Percentiles rank a stretch among this genome's conserved stretches.
phyloP scores from a whole-genome alignment of 2,113 vertebrate species.

The Podarcis raffonei region DNA sequence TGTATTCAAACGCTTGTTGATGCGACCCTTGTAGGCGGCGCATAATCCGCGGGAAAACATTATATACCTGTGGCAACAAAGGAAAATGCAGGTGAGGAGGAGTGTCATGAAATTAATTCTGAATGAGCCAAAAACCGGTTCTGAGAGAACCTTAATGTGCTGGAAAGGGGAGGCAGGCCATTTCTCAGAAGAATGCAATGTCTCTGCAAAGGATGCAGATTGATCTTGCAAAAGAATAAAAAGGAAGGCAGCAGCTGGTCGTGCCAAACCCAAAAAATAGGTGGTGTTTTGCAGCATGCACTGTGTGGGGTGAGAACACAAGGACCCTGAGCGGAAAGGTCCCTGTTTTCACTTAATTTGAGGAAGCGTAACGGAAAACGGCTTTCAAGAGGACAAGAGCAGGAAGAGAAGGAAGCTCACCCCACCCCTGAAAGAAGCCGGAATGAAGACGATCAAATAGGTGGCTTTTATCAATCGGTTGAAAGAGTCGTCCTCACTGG shows the following conservation, averaged over 20 bases:
- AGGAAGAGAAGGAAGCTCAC: constrained; percentile 42
- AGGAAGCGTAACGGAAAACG: background rate
- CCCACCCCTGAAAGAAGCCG: constrained; percentile 62
- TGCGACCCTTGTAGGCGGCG: constrained; percentile 63
- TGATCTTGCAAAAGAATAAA: background rate
- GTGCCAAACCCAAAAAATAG: too few species aligned
- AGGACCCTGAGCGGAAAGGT: too few species aligned
- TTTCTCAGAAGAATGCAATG: background rate
- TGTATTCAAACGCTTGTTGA: constrained; percentile 59
- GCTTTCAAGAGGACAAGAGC: background rate
- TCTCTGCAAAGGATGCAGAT: background rate
- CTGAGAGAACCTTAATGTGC: background rate
- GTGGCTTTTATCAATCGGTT: constrained; percentile 62
- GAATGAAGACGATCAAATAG: constrained; percentile 63
- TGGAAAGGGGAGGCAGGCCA: too few species aligned
- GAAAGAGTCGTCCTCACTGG: constrained; percentile 64
- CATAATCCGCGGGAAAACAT: constrained; percentile 66
- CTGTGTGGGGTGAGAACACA: too few species aligned
- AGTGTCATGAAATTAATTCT: background rate
- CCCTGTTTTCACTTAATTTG: too few species aligned
- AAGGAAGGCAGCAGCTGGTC: too few species aligned
- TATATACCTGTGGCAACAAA: constrained; percentile 57
- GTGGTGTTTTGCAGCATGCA: too few species aligned
- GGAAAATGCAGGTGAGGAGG: background rate
- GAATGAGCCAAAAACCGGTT: background rate